Evolutionary conservation across 2,113 vertebrate species (phyloP).

Genomic region (Saiga tatarica): DNA sequence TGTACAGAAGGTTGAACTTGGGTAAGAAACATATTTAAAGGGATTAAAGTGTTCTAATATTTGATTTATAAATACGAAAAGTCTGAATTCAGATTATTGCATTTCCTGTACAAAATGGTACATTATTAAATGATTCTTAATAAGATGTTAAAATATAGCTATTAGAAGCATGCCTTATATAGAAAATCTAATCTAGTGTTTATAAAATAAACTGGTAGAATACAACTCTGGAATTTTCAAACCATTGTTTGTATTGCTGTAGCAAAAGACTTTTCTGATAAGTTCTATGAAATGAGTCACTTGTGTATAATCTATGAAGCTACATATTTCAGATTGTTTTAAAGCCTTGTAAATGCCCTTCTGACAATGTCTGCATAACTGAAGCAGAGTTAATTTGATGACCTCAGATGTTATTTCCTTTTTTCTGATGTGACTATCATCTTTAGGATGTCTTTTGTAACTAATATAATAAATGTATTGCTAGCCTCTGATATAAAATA

Average conservation of each 20-base stretch:
- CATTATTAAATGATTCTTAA: neutral
- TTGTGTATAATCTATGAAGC: neutral
- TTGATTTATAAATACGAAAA: conserved; percentile 8
- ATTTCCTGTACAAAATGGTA: neutral
- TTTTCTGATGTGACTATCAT: neutral
- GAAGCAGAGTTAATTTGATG: neutral
- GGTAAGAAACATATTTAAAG: conserved; percentile 78
- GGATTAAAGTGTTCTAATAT: neutral
- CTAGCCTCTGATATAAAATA: neutral
- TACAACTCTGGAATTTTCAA: neutral
- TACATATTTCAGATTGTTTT: neutral
- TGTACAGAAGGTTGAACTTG: conserved; percentile 93
- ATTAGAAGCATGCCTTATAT: conserved; percentile 9
- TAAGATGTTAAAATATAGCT: conserved; percentile 13
- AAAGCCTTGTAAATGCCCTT: neutral
- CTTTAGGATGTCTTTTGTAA: neutral
- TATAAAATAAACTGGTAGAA: neutral
- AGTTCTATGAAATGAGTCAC: neutral
- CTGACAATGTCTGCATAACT: neutral
- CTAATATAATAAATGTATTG: neutral
- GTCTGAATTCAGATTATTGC: neutral
- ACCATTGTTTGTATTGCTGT: neutral
- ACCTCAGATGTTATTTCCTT: neutral
- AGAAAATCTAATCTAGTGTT: neutral
- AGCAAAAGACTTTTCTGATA: neutral